Conservation (phyloP, 2,888 invertebrate species). For the Lithophane leautieri region DNA sequence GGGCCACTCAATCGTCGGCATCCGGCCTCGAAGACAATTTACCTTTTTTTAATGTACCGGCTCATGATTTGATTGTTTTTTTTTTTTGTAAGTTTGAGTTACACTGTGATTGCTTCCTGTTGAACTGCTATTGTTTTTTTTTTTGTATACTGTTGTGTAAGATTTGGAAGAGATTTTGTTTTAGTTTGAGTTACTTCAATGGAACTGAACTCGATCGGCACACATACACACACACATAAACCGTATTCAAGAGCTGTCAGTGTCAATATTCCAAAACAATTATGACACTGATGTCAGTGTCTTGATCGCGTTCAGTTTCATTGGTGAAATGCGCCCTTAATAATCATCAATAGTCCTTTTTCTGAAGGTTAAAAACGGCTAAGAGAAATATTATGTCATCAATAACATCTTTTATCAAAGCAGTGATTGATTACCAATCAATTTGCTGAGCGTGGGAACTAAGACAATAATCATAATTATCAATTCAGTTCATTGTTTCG, state of each 20-base stretch:
- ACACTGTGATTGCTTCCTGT: constrained; percentile 70
- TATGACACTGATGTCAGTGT: background rate
- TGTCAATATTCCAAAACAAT: background rate
- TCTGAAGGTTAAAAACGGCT: background rate
- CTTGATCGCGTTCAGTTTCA: background rate
- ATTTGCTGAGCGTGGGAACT: constrained; percentile 24
- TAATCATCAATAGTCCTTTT: background rate
- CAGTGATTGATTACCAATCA: constrained; percentile 26
- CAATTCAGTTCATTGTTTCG: constrained; percentile 23
- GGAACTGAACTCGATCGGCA: background rate
- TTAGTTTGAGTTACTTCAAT: background rate
- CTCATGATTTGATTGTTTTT: constrained; percentile 62
- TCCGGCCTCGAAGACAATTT: constrained; percentile 70
- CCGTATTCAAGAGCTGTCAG: background rate
- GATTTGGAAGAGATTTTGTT: constrained; percentile 12
- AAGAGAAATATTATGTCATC: background rate
- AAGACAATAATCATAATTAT: constrained; percentile 8
- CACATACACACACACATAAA: too few species aligned
- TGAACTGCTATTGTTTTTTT: constrained; percentile 47
- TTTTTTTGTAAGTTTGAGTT: constrained; percentile 53
- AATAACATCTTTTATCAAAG: background rate
- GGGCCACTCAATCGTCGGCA: constrained; percentile 65
- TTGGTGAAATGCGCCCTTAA: background rate
- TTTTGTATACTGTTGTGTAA: constrained; percentile 38
- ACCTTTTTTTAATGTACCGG: constrained; percentile 28